A percentile compares a stretch with the other conserved stretches of the same genome.
phyloP scores from a whole-genome alignment of 2,888 invertebrate species.

The Mactromeris polynyma region DNA sequence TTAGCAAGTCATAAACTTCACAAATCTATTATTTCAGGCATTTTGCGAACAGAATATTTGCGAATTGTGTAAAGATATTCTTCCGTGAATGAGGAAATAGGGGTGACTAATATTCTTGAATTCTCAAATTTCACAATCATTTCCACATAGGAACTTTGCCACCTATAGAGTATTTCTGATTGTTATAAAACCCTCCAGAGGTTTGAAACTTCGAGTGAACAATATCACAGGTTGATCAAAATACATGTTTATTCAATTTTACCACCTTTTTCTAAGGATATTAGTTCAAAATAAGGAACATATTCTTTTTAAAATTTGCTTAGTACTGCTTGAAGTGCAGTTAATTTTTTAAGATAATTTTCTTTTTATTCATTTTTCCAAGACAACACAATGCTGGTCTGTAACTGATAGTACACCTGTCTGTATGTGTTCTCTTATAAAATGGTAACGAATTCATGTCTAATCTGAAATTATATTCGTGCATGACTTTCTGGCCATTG shows the following conservation, averaged over 20 bases:
- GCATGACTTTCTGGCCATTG: neutral
- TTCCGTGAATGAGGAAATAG: too few species aligned
- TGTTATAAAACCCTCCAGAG: too few species aligned
- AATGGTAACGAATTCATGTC: neutral
- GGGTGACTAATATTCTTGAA: too few species aligned
- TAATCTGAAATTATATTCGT: neutral
- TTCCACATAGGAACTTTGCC: too few species aligned
- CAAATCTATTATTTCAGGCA: too few species aligned
- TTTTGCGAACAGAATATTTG: too few species aligned
- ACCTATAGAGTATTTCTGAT: too few species aligned
- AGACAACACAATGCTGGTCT: neutral
- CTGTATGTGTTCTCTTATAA: neutral
- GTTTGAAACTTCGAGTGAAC: neutral
- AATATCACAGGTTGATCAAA: neutral
- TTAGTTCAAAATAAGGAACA: neutral
- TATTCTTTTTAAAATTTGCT: too few species aligned
- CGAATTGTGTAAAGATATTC: too few species aligned
- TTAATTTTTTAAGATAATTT: neutral
- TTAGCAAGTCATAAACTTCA: too few species aligned
- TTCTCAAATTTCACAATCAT: too few species aligned
- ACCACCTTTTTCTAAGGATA: neutral
- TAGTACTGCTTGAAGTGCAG: too few species aligned
- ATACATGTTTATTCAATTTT: neutral
- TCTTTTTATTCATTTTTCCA: neutral
- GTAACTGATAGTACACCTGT: neutral